Evolutionary conservation across 2,797 vertebrate species (phyloP).

Genomic region (Crocidura indochinensis): DNA sequence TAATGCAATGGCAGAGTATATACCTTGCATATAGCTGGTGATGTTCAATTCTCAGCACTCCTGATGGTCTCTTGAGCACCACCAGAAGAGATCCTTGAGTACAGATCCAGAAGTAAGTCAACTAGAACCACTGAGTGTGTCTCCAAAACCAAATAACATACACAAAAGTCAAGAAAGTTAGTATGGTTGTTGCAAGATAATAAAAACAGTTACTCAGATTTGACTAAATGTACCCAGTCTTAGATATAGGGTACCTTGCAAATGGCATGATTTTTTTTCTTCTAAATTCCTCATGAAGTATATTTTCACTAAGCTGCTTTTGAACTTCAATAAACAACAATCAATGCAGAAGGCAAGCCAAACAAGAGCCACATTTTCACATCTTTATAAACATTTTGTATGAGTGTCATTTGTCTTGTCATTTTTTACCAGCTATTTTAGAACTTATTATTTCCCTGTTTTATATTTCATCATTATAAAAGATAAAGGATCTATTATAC

Average conservation of each 20-base stretch:
- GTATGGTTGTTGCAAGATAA: no score
- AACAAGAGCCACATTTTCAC: not conserved
- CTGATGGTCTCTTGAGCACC: no score
- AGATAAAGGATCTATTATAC: not conserved
- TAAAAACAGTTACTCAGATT: not conserved
- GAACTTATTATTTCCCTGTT: slow-evolving; percentile 4
- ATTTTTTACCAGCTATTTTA: slow-evolving; percentile 25
- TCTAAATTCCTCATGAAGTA: slow-evolving; percentile 7
- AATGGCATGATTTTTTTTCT: slow-evolving; percentile 16
- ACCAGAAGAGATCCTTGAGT: no score
- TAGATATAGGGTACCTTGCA: not conserved
- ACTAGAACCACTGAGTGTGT: no score
- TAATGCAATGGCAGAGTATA: no score
- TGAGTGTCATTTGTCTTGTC: not conserved
- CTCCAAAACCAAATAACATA: no score
- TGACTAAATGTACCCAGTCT: not conserved
- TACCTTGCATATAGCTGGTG: no score
- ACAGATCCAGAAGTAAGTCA: no score
- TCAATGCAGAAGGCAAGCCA: not conserved
- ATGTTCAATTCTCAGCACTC: no score
- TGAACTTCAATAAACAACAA: not conserved
- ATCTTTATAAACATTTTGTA: not conserved
- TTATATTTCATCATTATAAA: slow-evolving; percentile 21
- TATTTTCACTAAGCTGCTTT: not conserved
- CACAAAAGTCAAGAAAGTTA: no score